Evolutionary conservation across 2,797 vertebrate genomes (phyloP), one percentile per base, ranked within the genome.

Genomic region (Chiroxiphia lanceolata): DNA sequence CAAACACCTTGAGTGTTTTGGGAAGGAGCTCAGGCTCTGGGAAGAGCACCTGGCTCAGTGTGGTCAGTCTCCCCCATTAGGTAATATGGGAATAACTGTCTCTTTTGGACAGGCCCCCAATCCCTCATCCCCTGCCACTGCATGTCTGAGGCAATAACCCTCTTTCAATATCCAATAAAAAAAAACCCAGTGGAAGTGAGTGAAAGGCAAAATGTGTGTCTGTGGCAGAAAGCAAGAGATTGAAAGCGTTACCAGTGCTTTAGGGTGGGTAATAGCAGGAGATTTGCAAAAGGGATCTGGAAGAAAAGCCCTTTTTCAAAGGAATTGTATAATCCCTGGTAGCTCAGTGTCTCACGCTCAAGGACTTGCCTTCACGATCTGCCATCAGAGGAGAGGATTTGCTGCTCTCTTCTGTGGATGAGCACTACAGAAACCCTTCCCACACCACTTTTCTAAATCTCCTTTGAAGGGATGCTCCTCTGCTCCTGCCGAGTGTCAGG

Each of bases 291-390:
- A 85, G 59, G 78, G 64, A 80, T 87, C 42, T 70, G 60, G 16
- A 60, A 79, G 56, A 89, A 94, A 95, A 96, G 40, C 61, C 36
- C 38, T 48, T 89, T 95, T 94, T 94, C 95, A 89, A 93, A 93
- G 75, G 64, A 85, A 27, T 15, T 56, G 57, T 68, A 77, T 95
- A 90, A 95, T 95, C 89, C 42, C 71, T 56, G 15, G 29, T 87
- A 85, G 78, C 81, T 90, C 83, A 61, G 67, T 74, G 75, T 91
- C 87, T 91, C 74, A 82, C 0, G 0, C 75, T 86, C 64, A 6
- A 85, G 87, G 75, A 94, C 76, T 87, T 83, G 75, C 78, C 71
- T 95, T 47, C 87, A 50, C 0, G 13, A 85, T 92, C 64, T 91
- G 71, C 68, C 6, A 29, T 95, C 90, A 77, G 60, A 51, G 11